Evolutionary conservation across 2,888 invertebrate genomes (phyloP).

Genomic region (Tenodera sinensis): DNA sequence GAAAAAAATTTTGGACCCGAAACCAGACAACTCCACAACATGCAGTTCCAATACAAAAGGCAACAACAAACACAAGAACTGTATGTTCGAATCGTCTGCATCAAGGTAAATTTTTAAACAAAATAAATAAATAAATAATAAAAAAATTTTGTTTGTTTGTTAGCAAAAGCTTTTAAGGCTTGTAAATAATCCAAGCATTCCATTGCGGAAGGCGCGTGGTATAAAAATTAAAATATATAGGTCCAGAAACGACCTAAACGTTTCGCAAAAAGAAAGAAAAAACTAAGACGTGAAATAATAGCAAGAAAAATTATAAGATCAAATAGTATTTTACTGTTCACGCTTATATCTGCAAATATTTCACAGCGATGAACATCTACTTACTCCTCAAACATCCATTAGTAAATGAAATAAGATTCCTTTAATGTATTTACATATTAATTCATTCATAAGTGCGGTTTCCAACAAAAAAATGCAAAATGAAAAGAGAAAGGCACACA

Average conservation of each 20-base stretch:
- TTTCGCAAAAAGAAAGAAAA: no score
- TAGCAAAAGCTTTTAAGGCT: neutral
- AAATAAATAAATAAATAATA: neutral
- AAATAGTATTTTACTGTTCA: neutral
- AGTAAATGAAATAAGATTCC: neutral
- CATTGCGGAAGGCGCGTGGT: neutral
- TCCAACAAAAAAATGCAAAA: no score
- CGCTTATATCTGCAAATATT: neutral
- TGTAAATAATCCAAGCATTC: neutral
- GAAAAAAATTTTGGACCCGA: neutral
- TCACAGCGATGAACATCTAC: neutral
- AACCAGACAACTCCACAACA: slow-evolving; percentile 13
- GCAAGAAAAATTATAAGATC: no score
- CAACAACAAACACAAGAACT: neutral
- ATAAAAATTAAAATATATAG: neutral
- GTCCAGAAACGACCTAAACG: no score
- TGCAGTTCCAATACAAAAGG: slow-evolving; percentile 4
- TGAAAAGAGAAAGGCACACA: no score
- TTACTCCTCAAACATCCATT: no score
- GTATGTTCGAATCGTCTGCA: neutral
- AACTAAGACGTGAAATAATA: no score
- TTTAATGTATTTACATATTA: no score
- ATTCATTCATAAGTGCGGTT: no score
- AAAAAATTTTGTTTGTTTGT: neutral
- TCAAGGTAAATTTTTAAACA: neutral